Evolutionary conservation across 2,888 invertebrate species (phyloP), one percentile per base, ranked within the genome.

Genomic region (Elaeidobius kamerunicus): DNA sequence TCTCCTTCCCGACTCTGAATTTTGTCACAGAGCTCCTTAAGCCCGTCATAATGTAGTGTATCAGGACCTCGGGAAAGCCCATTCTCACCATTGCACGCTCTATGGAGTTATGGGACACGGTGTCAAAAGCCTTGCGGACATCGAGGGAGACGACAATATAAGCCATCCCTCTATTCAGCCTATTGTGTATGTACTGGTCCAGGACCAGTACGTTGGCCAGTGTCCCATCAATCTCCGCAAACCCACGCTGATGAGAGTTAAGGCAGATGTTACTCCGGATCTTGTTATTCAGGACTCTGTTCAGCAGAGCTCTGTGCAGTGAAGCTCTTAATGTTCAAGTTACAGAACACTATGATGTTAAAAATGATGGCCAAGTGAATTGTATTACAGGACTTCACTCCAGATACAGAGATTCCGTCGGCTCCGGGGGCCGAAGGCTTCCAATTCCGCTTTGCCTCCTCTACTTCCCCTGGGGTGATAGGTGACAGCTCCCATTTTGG

Each of bases 151-250:
- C 36, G 0, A 59, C 53, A 15, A 54, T 51, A 18, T 19, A 41
- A 1, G 34, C 23, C 16, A 9, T 27, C 4, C 49, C 36, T 4
- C 14, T 9, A 3, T 35, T 36, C 3, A 34, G 28, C 6, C 41
- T 7, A 18, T 4, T 14, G 1, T 20, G 35, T 11, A 46, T 35
- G 18, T 56, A 57, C 56, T 61, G 51, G 59, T 69, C 58, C 5
- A 70, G 49, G 1, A 64, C 46, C 2, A 67, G 52, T 19, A 65
- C 55, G 40, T 73, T 73, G 3, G 69, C 67, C 9, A 72, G 57
- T 2, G 66, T 65, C n/a, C 72, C 73, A 49, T 72, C 72, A 1
- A 63, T 61, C 38, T 63, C 55, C n/a, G 61, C 46, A 32, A 70
- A 68, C 1, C 66, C 67, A 1, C 66, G 36, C 55, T 69, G 69